Evolutionary conservation across 2,113 vertebrate genomes (phyloP).

Genomic region (Delphinapterus leucas): DNA sequence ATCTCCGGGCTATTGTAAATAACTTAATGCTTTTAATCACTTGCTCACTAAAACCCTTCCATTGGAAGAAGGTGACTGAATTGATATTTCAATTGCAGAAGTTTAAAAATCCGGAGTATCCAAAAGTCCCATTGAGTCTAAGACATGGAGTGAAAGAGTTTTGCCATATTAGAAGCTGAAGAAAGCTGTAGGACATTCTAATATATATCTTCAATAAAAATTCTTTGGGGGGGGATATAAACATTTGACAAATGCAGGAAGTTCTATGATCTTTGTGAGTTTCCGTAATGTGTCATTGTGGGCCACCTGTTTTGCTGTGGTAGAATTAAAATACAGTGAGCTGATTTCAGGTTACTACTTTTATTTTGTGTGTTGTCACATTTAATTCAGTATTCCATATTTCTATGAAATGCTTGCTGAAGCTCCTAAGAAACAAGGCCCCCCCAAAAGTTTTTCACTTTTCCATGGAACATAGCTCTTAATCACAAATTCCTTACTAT

Average conservation of each 20-base stretch:
- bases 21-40: conserved; percentile 22
- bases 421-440: not conserved
- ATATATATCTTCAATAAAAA: conserved; percentile 6
- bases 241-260: conserved; percentile 27
- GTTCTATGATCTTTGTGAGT: conserved; percentile 11
- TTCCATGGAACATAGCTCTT: not conserved
- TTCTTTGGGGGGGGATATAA: conserved; percentile 7
- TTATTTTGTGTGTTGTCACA: conserved; percentile 46
- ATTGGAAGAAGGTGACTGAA: conserved; percentile 8
- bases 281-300: conserved; percentile 14
- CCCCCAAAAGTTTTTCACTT: not conserved
- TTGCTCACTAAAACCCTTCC: conserved; percentile 15
- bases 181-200: not conserved
- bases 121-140: not conserved
- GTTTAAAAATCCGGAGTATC: not conserved
- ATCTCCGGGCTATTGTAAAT: no score
- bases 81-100: conserved; percentile 31
- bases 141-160: not conserved
- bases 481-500: not conserved
- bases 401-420: conserved; percentile 53
- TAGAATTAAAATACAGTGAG: not conserved
- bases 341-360: conserved; percentile 34
- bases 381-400: conserved; percentile 53
- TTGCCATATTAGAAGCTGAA: conserved; percentile 6
- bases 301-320: conserved; percentile 24